These are phyloP conservation scores for Monochamus alternatus DNA, from an alignment of 2,888 invertebrate genomes.

Conservation along the genomic window DNA sequence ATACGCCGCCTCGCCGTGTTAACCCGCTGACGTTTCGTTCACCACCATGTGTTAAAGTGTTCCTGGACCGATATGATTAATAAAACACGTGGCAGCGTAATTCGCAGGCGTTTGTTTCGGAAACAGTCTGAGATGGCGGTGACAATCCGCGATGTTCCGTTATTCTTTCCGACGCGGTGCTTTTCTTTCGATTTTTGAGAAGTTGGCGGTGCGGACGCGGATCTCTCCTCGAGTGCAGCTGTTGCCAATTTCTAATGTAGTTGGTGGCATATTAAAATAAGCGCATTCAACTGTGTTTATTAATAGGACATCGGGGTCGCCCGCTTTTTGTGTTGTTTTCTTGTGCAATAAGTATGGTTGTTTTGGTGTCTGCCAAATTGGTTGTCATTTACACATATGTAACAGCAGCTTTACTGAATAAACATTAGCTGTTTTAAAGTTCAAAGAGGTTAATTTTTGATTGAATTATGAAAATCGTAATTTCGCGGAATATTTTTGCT, in stretches of 20 bases:
- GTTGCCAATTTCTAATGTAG: constrained; percentile 34
- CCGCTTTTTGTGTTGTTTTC: constrained; percentile 12
- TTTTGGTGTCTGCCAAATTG: constrained; percentile 11
- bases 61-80: constrained; percentile 22
- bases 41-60: constrained; percentile 42
- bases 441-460: too few relatives aligned
- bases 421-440: too few relatives aligned
- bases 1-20: constrained; percentile 35
- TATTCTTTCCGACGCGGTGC: not conserved
- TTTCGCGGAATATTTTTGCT: too few relatives aligned
- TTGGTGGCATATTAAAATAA: constrained; percentile 21
- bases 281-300: constrained; percentile 24
- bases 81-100: constrained; percentile 6
- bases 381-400: not conserved
- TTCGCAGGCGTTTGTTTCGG: constrained; percentile 1
- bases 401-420: too few relatives aligned
- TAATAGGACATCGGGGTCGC: constrained; percentile 20
- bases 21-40: constrained; percentile 15
- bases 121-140: not conserved
- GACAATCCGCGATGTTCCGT: not conserved
- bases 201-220: constrained; percentile 6
- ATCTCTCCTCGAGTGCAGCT: constrained; percentile 21
- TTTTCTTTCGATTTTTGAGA: constrained; percentile 7
- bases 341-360: constrained; percentile 27
- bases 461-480: too few relatives aligned